Evolutionary conservation across 2,113 vertebrate genomes (phyloP).

Genomic region (Terrapene triunguis): DNA sequence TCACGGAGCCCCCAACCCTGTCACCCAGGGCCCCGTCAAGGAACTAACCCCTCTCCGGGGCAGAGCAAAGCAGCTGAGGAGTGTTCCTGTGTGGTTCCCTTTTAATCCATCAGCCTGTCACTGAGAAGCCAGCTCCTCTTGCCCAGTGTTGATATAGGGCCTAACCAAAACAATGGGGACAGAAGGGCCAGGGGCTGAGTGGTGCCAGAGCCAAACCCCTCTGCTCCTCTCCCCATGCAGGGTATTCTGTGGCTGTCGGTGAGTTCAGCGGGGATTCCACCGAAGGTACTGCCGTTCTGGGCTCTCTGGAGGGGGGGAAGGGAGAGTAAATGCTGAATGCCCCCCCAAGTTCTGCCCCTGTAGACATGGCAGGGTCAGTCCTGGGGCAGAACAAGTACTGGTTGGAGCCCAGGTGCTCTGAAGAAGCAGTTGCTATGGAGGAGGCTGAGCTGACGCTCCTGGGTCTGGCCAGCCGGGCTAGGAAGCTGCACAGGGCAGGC

Average conservation of each 20-base stretch:
- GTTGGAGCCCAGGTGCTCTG: neutral
- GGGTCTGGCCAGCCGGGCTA: neutral
- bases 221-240: constrained; percentile 58
- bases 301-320: neutral
- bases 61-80: neutral
- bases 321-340: neutral
- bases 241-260: constrained; percentile 92
- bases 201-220: neutral
- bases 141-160: neutral
- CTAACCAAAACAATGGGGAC: neutral
- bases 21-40: neutral
- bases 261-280: constrained; percentile 88
- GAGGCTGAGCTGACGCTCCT: neutral
- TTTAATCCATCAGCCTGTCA: too few relatives aligned
- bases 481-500: neutral
- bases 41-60: neutral
- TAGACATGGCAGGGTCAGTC: neutral
- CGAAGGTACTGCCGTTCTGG: constrained; percentile 81
- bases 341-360: neutral
- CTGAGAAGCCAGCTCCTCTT: neutral
- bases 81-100: neutral
- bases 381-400: too few relatives aligned
- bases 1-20: neutral
- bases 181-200: neutral
- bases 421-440: neutral